Percentiles rank a stretch among this genome's conserved stretches.
Evolutionary conservation across 2,113 vertebrate species (phyloP).

Genomic region (Alaudala cheleensis): DNA sequence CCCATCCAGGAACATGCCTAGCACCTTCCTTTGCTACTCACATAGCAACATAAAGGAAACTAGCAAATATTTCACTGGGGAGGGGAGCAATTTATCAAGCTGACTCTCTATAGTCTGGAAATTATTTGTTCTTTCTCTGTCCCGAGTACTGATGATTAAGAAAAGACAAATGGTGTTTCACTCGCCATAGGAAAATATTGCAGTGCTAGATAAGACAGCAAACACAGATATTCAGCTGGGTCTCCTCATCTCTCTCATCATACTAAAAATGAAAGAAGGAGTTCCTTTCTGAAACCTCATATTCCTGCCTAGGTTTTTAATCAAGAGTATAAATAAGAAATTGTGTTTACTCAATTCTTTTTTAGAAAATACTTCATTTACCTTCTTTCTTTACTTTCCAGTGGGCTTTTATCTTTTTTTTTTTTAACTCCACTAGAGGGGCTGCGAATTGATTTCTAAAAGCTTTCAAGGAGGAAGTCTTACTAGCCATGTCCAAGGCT

Average conservation of each 20-base stretch:
- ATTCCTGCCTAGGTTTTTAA: background rate
- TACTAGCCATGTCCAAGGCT: background rate
- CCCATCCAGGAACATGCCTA: background rate
- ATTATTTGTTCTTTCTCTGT: background rate
- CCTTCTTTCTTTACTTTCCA: background rate
- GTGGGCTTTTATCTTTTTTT: background rate
- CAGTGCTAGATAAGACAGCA: background rate
- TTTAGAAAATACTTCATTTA: background rate
- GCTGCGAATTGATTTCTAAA: background rate
- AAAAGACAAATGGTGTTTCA: conserved; percentile 8
- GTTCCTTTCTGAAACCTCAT: background rate
- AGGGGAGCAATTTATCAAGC: background rate
- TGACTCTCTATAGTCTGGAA: background rate
- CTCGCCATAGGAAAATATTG: background rate
- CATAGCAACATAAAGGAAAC: background rate
- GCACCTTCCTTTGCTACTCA: background rate
- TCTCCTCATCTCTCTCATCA: background rate
- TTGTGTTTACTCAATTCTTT: background rate
- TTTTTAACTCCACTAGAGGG: background rate
- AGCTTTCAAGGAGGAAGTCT: conserved; percentile 18
- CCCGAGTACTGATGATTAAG: background rate
- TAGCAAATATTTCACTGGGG: background rate
- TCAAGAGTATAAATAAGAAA: background rate
- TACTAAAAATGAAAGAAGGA: conserved; percentile 2
- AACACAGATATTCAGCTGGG: background rate